A percentile compares a stretch with the other conserved stretches of the same genome.
phyloP scores from a whole-genome alignment of 1,140 invertebrate genomes.

The Drosophila rhopaloa region DNA sequence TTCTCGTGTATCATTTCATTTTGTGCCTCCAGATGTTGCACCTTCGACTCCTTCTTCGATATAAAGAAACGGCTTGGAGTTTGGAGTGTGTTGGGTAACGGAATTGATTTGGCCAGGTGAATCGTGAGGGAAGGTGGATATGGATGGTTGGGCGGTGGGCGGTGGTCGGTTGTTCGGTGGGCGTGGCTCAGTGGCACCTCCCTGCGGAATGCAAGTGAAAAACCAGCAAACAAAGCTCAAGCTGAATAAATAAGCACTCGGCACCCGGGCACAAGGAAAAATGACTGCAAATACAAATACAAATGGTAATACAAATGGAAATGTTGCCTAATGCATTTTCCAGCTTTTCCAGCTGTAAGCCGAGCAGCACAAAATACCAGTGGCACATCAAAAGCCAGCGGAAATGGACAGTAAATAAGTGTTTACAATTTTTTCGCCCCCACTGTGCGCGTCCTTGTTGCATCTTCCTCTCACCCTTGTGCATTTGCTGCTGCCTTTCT shows the following conservation, averaged over 20 bases:
- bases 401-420: slow-evolving; percentile 83
- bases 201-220: slow-evolving; percentile 35
- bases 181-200: not conserved
- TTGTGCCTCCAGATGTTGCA: not conserved
- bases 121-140: not conserved
- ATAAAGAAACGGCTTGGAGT: not conserved
- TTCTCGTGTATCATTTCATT: not conserved
- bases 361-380: slow-evolving; percentile 5
- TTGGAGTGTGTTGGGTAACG: slow-evolving; percentile 12
- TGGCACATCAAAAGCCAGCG: slow-evolving; percentile 66
- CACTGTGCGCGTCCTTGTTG: slow-evolving; percentile 45
- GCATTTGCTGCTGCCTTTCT: slow-evolving; percentile 20
- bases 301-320: slow-evolving; percentile 59
- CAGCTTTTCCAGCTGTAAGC: slow-evolving; percentile 4
- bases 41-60: not conserved
- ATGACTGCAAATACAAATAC: slow-evolving; percentile 46
- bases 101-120: slow-evolving; percentile 19
- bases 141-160: not conserved
- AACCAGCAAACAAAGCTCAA: slow-evolving; percentile 37
- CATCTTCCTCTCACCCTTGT: slow-evolving; percentile 30
- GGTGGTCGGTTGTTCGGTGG: not conserved
- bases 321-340: slow-evolving; percentile 39
- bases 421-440: slow-evolving; percentile 70
- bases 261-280: slow-evolving; percentile 34
- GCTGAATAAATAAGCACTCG: slow-evolving; percentile 66